Percentiles rank a stretch among this genome's conserved stretches.
phyloP scores from a whole-genome alignment of 1,140 invertebrate species.

The Bradynema listronoti region DNA sequence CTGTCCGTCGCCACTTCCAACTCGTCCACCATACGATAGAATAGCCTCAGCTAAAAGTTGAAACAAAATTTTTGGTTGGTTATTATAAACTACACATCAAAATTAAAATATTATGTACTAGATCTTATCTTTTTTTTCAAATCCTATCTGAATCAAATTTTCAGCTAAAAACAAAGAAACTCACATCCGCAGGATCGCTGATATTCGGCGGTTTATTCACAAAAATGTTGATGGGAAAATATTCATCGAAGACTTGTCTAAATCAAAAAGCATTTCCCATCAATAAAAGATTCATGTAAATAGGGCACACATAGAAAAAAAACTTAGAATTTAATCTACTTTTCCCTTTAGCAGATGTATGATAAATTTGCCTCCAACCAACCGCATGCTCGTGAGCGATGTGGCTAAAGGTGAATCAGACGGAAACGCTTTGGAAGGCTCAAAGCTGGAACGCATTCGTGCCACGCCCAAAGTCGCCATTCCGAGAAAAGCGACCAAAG shows the following conservation, averaged over 20 bases:
- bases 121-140: background rate
- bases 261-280: too few species aligned
- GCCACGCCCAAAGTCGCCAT: too few species aligned
- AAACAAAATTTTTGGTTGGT: too few species aligned
- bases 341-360: too few species aligned
- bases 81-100: too few species aligned
- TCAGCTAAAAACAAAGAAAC: slow-evolving; percentile 2
- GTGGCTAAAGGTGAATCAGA: slow-evolving; percentile 50
- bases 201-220: slow-evolving; percentile 54
- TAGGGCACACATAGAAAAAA: too few species aligned
- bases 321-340: too few species aligned
- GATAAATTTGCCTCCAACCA: too few species aligned
- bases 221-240: slow-evolving; percentile 52
- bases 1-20: slow-evolving; percentile 46
- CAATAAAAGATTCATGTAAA: too few species aligned
- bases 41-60: slow-evolving; percentile 34
- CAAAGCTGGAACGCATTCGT: slow-evolving; percentile 51
- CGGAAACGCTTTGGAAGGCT: slow-evolving; percentile 55
- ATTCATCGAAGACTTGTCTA: slow-evolving; percentile 51
- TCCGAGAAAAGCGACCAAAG: too few species aligned
- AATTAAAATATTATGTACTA: too few species aligned
- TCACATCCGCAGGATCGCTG: slow-evolving; percentile 34
- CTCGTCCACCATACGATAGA: slow-evolving; percentile 48
- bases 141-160: background rate
- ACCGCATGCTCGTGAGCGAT: slow-evolving; percentile 37